Conservation (phyloP, 1,140 invertebrate species). For the Laupala kohalensis region DNA sequence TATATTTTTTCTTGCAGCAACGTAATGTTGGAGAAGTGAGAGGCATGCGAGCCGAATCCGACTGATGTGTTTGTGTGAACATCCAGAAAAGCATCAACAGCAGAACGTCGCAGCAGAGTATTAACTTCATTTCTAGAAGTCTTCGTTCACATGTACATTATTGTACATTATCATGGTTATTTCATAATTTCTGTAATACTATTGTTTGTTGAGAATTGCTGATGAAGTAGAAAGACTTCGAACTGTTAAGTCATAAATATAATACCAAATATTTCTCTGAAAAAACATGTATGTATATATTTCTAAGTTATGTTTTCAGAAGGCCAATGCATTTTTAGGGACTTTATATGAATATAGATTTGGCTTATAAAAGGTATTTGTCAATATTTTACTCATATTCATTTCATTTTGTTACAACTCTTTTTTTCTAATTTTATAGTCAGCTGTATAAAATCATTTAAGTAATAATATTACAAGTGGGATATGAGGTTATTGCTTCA, state of each 20-base stretch:
- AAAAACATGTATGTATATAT: not conserved
- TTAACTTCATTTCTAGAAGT: not conserved
- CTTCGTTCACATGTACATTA: not conserved
- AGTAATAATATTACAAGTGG: not conserved
- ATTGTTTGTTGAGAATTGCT: not conserved
- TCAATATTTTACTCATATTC: not conserved
- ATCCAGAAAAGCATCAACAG: not conserved
- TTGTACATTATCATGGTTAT: not conserved
- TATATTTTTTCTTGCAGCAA: conserved; percentile 37
- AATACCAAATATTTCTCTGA: not conserved
- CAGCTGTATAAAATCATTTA: not conserved
- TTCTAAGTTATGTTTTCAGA: not conserved
- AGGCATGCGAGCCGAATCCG: conserved; percentile 62
- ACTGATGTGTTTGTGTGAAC: conserved; percentile 16
- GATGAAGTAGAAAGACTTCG: not conserved
- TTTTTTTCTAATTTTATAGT: not conserved
- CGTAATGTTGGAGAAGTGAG: conserved; percentile 69
- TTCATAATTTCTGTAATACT: not conserved
- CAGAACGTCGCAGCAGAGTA: not conserved
- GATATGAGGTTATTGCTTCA: not conserved
- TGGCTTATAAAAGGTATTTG: not conserved
- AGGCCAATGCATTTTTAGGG: not conserved
- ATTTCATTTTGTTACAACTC: not conserved
- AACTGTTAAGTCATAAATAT: not conserved
- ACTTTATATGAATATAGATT: not conserved